Base-by-base conservation (phyloP, 2,797 vertebrate species). In the Enoplosus armatus region DNA sequence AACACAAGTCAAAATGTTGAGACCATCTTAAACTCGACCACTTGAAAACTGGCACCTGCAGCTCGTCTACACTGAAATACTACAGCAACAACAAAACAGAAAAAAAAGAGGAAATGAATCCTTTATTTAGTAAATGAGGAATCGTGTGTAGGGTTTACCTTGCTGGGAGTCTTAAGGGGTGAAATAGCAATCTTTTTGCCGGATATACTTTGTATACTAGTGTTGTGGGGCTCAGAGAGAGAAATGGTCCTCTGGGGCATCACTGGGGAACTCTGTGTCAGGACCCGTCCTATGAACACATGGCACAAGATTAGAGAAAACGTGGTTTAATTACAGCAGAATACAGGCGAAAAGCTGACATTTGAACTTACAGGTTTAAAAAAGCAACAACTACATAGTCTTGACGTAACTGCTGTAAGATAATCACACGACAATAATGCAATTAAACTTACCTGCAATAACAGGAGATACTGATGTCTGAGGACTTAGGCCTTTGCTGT, bases 181-280 rank as follows among this genome's bases (percentile, higher is more conserved):
- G 98, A 99, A 88, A 99, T 99, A 54, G 98, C 98, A 64, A 99
- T 98, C 95, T 99, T 99, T 93, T 97, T 99, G 59, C 96, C 97
- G 9, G 97, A 90, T 43, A 97, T 93, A 89, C 95, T 97, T 53
- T 96, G 96, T 48, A 96, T 70, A 62, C 92, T 91, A 50, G 96
- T 93, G 93, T 90, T 96, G 91, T 97, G 89, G 66, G 96, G 91
- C 78, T 99, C 98, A 1, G 97, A 95, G 65, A 99, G 95, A 0
- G 96, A 95, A 82, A 99, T 97, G 77, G 96, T 97, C 92, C 97
- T 97, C 33, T 95, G 93, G 33, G 97, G 96, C 54, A 97, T 96
- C 85, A 94, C 95, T 1, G 97, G 95, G 76, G 97, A 91, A 84
- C 90, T 95, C 87, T 99, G 98, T 6, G 98, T 95, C 89, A 99